phyloP scores from a whole-genome alignment of 2,797 vertebrate species.

The Euphonia xanthogaster region DNA sequence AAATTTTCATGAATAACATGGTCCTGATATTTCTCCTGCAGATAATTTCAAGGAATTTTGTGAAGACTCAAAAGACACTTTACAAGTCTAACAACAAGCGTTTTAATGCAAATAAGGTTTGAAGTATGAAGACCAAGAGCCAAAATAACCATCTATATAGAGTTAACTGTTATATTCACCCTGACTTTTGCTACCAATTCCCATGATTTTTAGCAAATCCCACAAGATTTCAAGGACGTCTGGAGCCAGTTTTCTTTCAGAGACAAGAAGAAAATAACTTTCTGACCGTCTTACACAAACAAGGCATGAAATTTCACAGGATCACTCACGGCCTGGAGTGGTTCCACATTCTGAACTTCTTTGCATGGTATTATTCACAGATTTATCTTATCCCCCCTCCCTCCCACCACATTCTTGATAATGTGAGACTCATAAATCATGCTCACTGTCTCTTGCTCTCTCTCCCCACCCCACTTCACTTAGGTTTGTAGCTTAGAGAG shows the following conservation, averaged over 20 bases:
- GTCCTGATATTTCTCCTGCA: background rate
- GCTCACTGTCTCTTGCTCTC: background rate
- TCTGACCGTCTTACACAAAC: conserved; percentile 1
- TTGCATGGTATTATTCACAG: background rate
- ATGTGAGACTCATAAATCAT: background rate
- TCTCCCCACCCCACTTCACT: background rate
- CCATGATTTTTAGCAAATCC: background rate
- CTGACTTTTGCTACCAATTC: background rate
- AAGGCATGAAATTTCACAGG: background rate
- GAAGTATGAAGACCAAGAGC: background rate
- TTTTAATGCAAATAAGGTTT: background rate
- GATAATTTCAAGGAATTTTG: background rate
- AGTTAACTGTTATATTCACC: background rate
- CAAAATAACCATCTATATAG: background rate
- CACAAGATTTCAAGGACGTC: background rate
- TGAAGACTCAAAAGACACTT: background rate
- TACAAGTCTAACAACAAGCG: background rate
- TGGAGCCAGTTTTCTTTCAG: background rate
- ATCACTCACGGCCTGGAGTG: background rate
- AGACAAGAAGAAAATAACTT: conserved; percentile 5
- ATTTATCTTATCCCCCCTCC: background rate
- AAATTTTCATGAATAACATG: background rate
- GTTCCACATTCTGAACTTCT: background rate
- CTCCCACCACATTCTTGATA: background rate
- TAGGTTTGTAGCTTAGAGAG: background rate